phyloP scores from a whole-genome alignment of 1,140 invertebrate species.

The Colletes latitarsis region DNA sequence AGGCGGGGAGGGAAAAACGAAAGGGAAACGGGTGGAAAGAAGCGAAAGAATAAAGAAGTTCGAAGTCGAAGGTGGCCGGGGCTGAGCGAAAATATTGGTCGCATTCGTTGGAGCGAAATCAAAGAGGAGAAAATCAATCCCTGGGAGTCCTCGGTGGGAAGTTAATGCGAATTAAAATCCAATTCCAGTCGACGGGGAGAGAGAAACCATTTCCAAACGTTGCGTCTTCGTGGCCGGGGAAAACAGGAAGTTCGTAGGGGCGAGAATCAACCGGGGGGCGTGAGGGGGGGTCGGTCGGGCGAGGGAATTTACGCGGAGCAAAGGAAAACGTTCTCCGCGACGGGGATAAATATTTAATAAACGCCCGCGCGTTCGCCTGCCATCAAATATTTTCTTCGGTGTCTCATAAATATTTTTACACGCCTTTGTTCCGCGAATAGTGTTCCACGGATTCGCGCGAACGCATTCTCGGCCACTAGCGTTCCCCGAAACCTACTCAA shows the following conservation, averaged over 20 bases:
- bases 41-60: constrained; percentile 26
- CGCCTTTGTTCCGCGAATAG: constrained; percentile 8
- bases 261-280: neutral
- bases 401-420: constrained; percentile 25
- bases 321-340: constrained; percentile 18
- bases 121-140: constrained; percentile 48
- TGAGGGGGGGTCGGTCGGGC: too few relatives aligned
- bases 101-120: constrained; percentile 42
- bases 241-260: constrained; percentile 34
- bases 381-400: constrained; percentile 12
- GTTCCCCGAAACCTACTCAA: neutral
- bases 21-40: neutral
- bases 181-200: constrained; percentile 27
- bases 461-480: neutral
- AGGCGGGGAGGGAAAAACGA: too few relatives aligned
- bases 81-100: constrained; percentile 45
- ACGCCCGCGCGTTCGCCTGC: constrained; percentile 1
- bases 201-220: constrained; percentile 29
- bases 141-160: constrained; percentile 19
- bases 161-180: constrained; percentile 56
- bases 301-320: constrained; percentile 12
- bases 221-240: constrained; percentile 39
- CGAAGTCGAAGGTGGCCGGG: constrained; percentile 13
- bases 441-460: constrained; percentile 9
- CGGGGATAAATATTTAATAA: constrained; percentile 31